Evolutionary conservation across 2,113 vertebrate genomes (phyloP), one percentile per base, ranked within the genome.

Genomic region (Gallinago media): DNA sequence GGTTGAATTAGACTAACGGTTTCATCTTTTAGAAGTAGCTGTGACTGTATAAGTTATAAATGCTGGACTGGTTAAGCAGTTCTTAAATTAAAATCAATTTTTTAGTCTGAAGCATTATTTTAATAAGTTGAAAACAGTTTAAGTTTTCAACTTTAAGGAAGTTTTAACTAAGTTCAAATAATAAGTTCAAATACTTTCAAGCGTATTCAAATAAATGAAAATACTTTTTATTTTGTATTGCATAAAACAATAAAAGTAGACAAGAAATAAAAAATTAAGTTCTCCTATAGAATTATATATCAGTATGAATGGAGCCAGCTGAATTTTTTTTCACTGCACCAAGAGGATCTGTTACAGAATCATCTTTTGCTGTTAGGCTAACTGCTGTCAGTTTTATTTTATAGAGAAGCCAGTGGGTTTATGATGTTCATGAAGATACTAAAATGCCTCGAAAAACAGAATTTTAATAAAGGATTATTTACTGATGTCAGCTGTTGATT

Each of bases 201-300:
- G 13, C 59, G 3, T 46, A 23, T 46, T 90, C 27, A 38, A 47
- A 26, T 10, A 74, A 84, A 21, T 72, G 20, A 49, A 29, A 56
- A 49, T 49, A 42, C 2, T 10, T 72, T 55, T 65, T 32, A 9
- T 16, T 78, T 76, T 61, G 1, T 36, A 5, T 62, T 88, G 21
- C 11, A 36, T 70, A 34, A 62, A 68, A 26, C 4, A 0, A 9
- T 70, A 54, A 0, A 1, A 59, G 86, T 42, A 61, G 6, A 19
- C 31, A 32, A 67, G 55, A 81, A 81, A 55, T 34, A 44, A 61
- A 72, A 58, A 17, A 18, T 16, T 38, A 6, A 62, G 3, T 46
- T 19, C 11, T 66, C 6, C 31, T 46, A 0, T 36, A 22, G 23
- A 84, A 32, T 58, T 63, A 26, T 23, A 2, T n/a, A 47, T 56